These are phyloP conservation scores for Passer domesticus DNA, from an alignment of 2,113 vertebrate species.

Conservation along the genomic window DNA sequence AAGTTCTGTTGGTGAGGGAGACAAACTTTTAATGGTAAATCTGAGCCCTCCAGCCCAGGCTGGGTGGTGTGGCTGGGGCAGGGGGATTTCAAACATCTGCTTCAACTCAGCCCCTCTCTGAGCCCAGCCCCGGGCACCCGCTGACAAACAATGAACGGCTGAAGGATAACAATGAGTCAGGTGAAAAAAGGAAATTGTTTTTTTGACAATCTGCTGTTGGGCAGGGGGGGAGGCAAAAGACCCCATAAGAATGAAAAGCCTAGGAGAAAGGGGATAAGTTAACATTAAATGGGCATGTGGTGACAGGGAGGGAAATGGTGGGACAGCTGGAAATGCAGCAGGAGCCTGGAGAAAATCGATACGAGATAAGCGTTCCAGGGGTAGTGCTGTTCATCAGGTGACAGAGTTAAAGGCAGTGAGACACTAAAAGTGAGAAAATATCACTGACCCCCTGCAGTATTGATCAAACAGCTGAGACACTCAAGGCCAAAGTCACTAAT, in stretches of 20 bases:
- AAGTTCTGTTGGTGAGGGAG: not conserved
- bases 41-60: not conserved
- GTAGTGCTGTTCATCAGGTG: conserved; percentile 97
- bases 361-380: conserved; percentile 95
- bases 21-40: not conserved
- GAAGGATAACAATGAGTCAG: conserved; percentile 56
- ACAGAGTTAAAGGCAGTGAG: conserved; percentile 88
- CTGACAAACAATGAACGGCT: conserved; percentile 14
- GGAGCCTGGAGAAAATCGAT: conserved; percentile 92
- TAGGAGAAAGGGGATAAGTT: conserved; percentile 76
- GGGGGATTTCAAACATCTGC: not conserved
- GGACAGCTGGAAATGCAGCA: conserved; percentile 71
- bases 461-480: conserved; percentile 92
- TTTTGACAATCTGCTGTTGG: conserved; percentile 55
- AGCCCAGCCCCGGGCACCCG: not conserved
- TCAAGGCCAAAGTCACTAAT: conserved; percentile 99
- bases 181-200: conserved; percentile 62
- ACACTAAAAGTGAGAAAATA: conserved; percentile 96
- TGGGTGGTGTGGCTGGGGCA: rapidly evolving
- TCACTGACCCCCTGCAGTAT: conserved; percentile 88
- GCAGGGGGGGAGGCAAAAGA: not conserved
- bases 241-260: conserved; percentile 29
- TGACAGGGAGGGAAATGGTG: conserved; percentile 86
- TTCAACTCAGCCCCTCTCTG: not conserved
- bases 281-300: conserved; percentile 87